Percentiles rank a stretch among this genome's conserved stretches.
phyloP scores from a whole-genome alignment of 2,888 invertebrate species.

The Lochmaea capreae region DNA sequence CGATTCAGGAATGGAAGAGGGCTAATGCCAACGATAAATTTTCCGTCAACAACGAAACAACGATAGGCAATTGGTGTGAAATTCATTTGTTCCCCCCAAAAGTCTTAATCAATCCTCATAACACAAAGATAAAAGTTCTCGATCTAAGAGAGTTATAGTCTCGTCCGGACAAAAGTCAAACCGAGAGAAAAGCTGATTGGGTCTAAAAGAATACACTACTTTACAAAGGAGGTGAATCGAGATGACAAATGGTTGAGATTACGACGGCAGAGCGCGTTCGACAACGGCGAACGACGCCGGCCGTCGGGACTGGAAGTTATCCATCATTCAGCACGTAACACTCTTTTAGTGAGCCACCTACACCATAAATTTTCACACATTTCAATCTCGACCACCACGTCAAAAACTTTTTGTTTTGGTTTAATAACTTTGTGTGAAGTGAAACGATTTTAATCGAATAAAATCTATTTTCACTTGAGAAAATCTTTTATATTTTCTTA shows the following conservation, averaged over 20 bases:
- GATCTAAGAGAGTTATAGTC: slow-evolving; percentile 62
- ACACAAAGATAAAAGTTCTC: slow-evolving; percentile 63
- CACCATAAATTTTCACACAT: slow-evolving; percentile 40
- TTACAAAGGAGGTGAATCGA: slow-evolving; percentile 64
- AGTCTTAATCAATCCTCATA: slow-evolving; percentile 65
- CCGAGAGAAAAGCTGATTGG: slow-evolving; percentile 62
- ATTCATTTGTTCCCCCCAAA: slow-evolving; percentile 62
- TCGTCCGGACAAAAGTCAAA: slow-evolving; percentile 62
- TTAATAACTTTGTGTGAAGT: slow-evolving; percentile 28
- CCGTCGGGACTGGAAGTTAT: slow-evolving; percentile 63
- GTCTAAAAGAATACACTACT: slow-evolving; percentile 63
- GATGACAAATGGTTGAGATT: slow-evolving; percentile 65
- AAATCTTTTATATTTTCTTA: not conserved
- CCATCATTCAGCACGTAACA: slow-evolving; percentile 58
- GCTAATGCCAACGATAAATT: slow-evolving; percentile 62
- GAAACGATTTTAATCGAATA: slow-evolving; percentile 16
- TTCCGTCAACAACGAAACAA: slow-evolving; percentile 60
- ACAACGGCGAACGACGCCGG: slow-evolving; percentile 61
- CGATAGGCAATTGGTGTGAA: slow-evolving; percentile 65
- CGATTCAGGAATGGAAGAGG: slow-evolving; percentile 55
- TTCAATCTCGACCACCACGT: slow-evolving; percentile 29
- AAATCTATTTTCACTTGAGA: slow-evolving; percentile 7
- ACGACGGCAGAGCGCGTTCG: slow-evolving; percentile 60
- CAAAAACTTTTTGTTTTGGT: slow-evolving; percentile 29
- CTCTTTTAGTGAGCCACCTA: slow-evolving; percentile 43